These are phyloP conservation scores for Hyphantria cunea DNA, from an alignment of 1,140 invertebrate genomes.

Conservation along the genomic window DNA sequence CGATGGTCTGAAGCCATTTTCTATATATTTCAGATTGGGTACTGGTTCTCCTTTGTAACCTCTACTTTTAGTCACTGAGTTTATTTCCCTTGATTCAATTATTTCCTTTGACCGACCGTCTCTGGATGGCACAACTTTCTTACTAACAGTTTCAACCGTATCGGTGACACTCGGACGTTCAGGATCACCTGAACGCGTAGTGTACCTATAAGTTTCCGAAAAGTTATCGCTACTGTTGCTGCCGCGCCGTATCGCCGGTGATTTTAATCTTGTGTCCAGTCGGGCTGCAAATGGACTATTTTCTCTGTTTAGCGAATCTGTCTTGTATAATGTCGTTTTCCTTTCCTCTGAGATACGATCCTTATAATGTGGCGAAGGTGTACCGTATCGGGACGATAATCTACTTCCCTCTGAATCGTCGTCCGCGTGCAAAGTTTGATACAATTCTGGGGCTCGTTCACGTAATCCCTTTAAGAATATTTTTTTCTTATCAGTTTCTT, in stretches of 20 bases:
- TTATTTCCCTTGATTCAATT: conserved; percentile 86
- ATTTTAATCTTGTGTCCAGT: conserved; percentile 71
- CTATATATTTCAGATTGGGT: conserved; percentile 74
- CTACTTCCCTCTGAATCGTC: conserved; percentile 81
- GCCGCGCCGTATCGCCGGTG: conserved; percentile 78
- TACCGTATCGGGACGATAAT: conserved; percentile 70
- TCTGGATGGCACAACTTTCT: conserved; percentile 84
- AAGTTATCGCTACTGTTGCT: conserved; percentile 86
- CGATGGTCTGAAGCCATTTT: conserved; percentile 73
- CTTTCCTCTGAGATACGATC: conserved; percentile 69
- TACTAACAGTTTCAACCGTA: conserved; percentile 85
- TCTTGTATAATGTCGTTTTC: conserved; percentile 74
- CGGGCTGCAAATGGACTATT: conserved; percentile 75
- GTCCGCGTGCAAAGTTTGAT: conserved; percentile 85
- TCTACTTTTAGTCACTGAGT: conserved; percentile 85
- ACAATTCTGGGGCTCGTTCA: conserved; percentile 89
- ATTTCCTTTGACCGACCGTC: conserved; percentile 84
- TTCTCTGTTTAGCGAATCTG: conserved; percentile 76
- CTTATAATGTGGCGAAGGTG: conserved; percentile 74
- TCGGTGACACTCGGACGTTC: conserved; percentile 85
- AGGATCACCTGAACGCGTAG: conserved; percentile 85
- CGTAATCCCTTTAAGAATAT: conserved; percentile 87
- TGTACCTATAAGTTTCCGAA: conserved; percentile 86
- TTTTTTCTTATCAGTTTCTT: conserved; percentile 84
- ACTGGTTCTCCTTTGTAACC: conserved; percentile 78